Base-by-base conservation (phyloP, 2,888 invertebrate genomes). In the Sphaerophoria taeniata region DNA sequence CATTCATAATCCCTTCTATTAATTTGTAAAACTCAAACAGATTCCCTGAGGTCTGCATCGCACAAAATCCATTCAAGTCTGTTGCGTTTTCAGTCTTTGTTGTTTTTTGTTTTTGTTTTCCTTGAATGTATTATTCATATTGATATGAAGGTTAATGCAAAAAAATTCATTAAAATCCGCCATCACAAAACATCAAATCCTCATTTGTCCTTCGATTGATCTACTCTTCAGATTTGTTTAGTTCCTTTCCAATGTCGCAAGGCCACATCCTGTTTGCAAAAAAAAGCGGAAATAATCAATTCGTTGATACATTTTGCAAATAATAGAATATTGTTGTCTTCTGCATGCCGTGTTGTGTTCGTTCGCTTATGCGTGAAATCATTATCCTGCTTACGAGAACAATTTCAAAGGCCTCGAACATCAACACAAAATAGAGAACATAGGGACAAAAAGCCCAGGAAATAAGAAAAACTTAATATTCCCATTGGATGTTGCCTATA, bases 241-340 rank as follows among this genome's bases (percentile, higher is more conserved):
- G 34, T 34, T 11, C 11, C 43, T 43, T 43, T 9, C 9, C 9
- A 11, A 11, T 12, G 3, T 43, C 2, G 9, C 43, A 43, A 12
- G 9, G 9, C 11, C 39, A 39, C 11, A 11, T n/a, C n/a, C n/a
- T n/a, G n/a, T n/a, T n/a, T n/a, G n/a, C n/a, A n/a, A n/a, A n/a
- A n/a, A n/a, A n/a, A n/a, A n/a, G n/a, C 2, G 12, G 12, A 39
- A 53, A 67, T 53, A 67, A 67, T 67, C 67, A 43, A 67, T 67
- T 53, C 53, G 51, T 36, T 67, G 67, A 67, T 67, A 67, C 67
- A 14, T 67, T 67, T 67, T 67, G 53, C n/a, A 67, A 67, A 67
- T 53, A 63, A 6, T 53, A 43, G 39, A 53, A 31, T 67, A 9
- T 67, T 67, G 1, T 67, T 11, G 49, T 0, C 53, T 11, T 65